Percentiles rank a stretch among this genome's conserved stretches.
phyloP scores from a whole-genome alignment of 2,888 invertebrate genomes.

The Oegoconia quadripuncta region DNA sequence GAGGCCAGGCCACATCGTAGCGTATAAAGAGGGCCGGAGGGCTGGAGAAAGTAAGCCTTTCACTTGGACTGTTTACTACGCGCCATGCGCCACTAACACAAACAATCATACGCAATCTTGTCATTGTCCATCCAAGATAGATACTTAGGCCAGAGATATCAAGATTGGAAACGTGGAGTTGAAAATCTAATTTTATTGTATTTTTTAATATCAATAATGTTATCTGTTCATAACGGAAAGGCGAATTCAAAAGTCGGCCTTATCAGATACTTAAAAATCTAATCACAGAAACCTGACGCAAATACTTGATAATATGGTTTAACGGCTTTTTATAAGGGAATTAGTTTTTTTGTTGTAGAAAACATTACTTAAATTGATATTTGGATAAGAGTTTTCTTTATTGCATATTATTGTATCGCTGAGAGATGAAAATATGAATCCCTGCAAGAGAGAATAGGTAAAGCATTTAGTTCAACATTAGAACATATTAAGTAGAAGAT shows the following conservation, averaged over 20 bases:
- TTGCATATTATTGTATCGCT: too few relatives aligned
- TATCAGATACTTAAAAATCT: conserved; percentile 1
- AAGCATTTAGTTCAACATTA: conserved; percentile 30
- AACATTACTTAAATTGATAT: too few relatives aligned
- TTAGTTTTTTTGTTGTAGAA: conserved; percentile 14
- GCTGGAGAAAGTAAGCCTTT: conserved; percentile 75
- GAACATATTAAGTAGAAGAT: conserved; percentile 43
- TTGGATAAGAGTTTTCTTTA: too few relatives aligned
- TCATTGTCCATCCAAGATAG: too few relatives aligned
- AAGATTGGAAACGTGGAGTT: too few relatives aligned
- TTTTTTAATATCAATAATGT: not conserved
- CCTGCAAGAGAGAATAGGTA: too few relatives aligned
- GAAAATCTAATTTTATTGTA: not conserved
- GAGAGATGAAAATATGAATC: too few relatives aligned
- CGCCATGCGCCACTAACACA: conserved; percentile 49
- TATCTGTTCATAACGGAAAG: not conserved
- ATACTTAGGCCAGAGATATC: conserved; percentile 11
- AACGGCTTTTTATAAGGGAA: conserved; percentile 15
- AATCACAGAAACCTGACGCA: conserved; percentile 7
- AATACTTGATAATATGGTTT: conserved; percentile 7
- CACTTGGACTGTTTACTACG: conserved; percentile 54
- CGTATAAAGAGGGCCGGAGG: conserved; percentile 65
- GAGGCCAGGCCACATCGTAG: conserved; percentile 52
- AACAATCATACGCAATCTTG: conserved; percentile 58
- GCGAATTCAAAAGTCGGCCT: not conserved